phyloP scores from a whole-genome alignment of 1,140 invertebrate species.

The Eciton burchellii region DNA sequence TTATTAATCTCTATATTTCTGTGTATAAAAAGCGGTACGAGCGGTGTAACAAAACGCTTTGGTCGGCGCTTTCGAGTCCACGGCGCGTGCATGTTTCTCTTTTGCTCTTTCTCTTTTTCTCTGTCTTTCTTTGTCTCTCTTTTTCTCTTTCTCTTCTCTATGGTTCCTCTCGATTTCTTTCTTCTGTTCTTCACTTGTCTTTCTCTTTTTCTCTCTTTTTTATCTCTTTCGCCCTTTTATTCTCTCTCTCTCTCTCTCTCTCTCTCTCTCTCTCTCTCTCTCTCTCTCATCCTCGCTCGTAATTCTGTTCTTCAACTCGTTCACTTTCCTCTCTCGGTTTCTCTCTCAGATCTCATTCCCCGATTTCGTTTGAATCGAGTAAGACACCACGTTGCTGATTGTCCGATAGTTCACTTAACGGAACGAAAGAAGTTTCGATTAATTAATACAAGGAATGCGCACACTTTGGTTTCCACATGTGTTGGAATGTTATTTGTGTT shows the following conservation, averaged over 20 bases:
- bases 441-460: slow-evolving; percentile 65
- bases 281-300: slow-evolving; percentile 14
- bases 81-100: slow-evolving; percentile 73
- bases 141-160: slow-evolving; percentile 60
- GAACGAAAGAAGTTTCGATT: slow-evolving; percentile 39
- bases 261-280: slow-evolving; percentile 26
- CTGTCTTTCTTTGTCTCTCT: slow-evolving; percentile 27
- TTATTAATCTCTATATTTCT: slow-evolving; percentile 20
- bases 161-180: not conserved
- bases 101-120: slow-evolving; percentile 62
- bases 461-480: slow-evolving; percentile 74
- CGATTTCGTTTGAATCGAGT: slow-evolving; percentile 28
- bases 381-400: slow-evolving; percentile 43
- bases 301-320: not conserved
- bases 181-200: slow-evolving; percentile 9
- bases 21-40: slow-evolving; percentile 63
- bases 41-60: slow-evolving; percentile 78
- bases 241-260: slow-evolving; percentile 42
- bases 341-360: slow-evolving; percentile 14
- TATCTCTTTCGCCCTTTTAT: slow-evolving; percentile 9
- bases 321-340: not conserved
- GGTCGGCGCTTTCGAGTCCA: slow-evolving; percentile 76
- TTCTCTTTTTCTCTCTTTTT: slow-evolving; percentile 37
- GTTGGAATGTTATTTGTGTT: slow-evolving; percentile 77
- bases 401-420: slow-evolving; percentile 30